Evolutionary conservation across 2,113 vertebrate species (phyloP), one percentile per base, ranked within the genome.

Genomic region (Oxygymnocypris stewartii): DNA sequence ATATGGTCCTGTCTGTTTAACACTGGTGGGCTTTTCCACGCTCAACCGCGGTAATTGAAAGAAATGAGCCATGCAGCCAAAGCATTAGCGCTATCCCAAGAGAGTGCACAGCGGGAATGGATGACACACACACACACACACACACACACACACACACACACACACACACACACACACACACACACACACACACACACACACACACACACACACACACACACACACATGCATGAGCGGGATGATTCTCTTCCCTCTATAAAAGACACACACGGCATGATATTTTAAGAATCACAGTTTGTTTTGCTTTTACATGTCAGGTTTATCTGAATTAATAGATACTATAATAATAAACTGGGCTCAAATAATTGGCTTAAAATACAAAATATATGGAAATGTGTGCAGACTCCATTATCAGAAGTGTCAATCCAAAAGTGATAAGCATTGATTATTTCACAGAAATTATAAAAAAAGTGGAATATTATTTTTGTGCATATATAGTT

Each of bases 21-120:
- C 89, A 89, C 90, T 90, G 92, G 92, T 94, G 93, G 93, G 90
- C 88, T 91, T 91, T 91, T 79, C 92, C 90, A 84, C 92, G 47
- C 93, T 93, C 23, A 14, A 89, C 89, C 92, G 75, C 88, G 83
- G 80, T 94, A 94, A 96, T 95, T 96, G 95, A 96, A 96, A 96
- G 93, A 96, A 94, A 96, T 89, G 92, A 96, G 93, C 91, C 93
- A 91, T 93, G 91, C 90, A 93, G 88, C 92, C 92, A 93, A 95
- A 94, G 89, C 93, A 92, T 94, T 95, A 95, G 90, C 89, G 89
- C 86, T 92, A 90, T 90, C 94, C 93, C 86, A 8, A 16, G 49
- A 93, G 92, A 93, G 88, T 76, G 86, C 89, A 86, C 87, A 88
- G 92, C 90, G 94, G 90, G 91, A 63, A 80, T 31, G 44, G 65